Base-by-base conservation (phyloP, 1,140 invertebrate species). In the Goniozus legneri region DNA sequence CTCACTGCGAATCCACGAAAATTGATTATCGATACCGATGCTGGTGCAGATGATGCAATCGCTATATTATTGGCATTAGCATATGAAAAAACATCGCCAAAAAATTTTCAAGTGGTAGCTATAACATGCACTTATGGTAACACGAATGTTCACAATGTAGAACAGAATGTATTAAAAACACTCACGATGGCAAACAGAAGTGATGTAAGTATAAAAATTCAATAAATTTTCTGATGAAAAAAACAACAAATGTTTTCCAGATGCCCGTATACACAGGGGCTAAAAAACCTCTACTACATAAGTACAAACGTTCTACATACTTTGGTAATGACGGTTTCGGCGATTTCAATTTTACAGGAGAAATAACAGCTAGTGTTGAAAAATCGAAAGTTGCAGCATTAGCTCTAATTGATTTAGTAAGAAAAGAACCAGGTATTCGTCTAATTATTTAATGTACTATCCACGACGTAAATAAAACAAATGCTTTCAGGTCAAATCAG, bases 111-210 rank as follows among this genome's bases (percentile, higher is more conserved):
- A 47, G 44, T 72, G 10, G 47, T 84, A 36, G 85, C 77, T 0
- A 78, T 88, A 13, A 85, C 82, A 6, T 81, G 80, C 50, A 74
- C 77, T 3, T 76, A 81, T 55, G 86, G 86, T 0, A 87, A 86
- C 49, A 82, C 82, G 0, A 56, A 62, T 6, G 47, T 83, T 3
- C 55, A 79, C 10, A 77, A 84, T 55, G 82, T 80, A 0, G 73
- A 73, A 30, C 57, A 52, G 3, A 87, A 87, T 58, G 78, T 83
- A 19, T 54, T 78, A 2, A 75, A 83, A 50, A 76, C 80, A 16
- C 67, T 87, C 4, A 67, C 77, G 7, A 54, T 76, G 7, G 76
- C 73, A 7, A 60, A 78, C 2, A 64, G 79, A 45, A 60, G 64
- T 13, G 73, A 83, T 47, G 82, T 82, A 68, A 78, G 77, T 71